A percentile compares a stretch with the other conserved stretches of the same genome.
These are phyloP conservation scores for Prietella phreatophila DNA, from an alignment of 2,113 vertebrate species.

Conservation along the genomic window DNA sequence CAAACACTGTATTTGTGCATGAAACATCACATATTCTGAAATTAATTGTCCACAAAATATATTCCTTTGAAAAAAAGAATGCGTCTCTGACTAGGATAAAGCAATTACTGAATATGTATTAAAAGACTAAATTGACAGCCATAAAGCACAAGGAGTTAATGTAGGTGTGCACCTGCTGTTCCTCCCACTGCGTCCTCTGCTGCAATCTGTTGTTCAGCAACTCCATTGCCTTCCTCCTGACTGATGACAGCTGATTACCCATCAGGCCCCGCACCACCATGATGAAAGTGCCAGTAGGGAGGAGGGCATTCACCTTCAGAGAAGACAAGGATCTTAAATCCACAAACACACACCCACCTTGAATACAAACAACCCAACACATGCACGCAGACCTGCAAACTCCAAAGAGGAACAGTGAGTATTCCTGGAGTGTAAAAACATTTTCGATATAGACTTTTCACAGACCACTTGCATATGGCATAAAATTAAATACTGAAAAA, in stretches of 20 bases:
- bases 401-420: background rate
- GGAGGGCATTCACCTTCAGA: constrained; percentile 85
- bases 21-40: background rate
- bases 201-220: constrained; percentile 93
- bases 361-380: background rate
- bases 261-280: constrained; percentile 84
- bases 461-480: background rate
- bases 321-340: background rate
- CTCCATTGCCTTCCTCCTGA: constrained; percentile 93
- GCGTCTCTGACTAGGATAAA: background rate
- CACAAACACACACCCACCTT: background rate
- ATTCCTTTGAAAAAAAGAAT: background rate
- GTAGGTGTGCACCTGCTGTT: constrained; percentile 72
- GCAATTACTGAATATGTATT: background rate
- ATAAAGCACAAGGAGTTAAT: background rate
- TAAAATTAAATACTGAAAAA: background rate
- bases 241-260: constrained; percentile 79
- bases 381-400: background rate
- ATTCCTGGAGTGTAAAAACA: background rate
- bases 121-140: background rate
- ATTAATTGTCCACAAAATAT: background rate
- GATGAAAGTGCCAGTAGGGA: constrained; percentile 90
- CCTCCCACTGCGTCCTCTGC: constrained; percentile 77
- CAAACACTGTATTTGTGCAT: background rate
- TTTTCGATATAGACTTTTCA: background rate